Evolutionary conservation across 2,113 vertebrate genomes (phyloP), one percentile per base, ranked within the genome.

Genomic region (Sceloporus undulatus): DNA sequence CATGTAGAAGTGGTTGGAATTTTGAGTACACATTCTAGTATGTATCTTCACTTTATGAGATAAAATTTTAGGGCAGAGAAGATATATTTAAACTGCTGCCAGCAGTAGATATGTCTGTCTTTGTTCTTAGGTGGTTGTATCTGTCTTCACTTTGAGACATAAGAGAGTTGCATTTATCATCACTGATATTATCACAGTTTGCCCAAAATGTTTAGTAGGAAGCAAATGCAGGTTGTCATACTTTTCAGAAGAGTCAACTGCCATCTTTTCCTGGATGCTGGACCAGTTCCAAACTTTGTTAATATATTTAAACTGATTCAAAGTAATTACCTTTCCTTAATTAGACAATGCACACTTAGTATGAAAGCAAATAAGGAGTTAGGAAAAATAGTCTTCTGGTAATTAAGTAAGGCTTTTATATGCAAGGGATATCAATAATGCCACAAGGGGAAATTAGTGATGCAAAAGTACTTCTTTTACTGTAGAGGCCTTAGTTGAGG

Each of bases 351-450:
- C 54, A 38, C 59, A 25, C 48, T 70, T 78, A 54, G 42, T 8
- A 70, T 27, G 42, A 29, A 79, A 86, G 68, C 85, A 86, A 79
- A 68, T 21, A 85, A 77, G 40, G 62, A 86, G 77, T 79, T 86
- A 27, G 62, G 59, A 54, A 79, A 79, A 68, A 79, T 38, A 79
- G 54, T 29, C 76, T 79, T 70, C 85, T 68, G 40, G 62, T 79
- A 68, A 85, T 66, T 78, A 79, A 86, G 34, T 70, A 40, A 6
- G 25, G 42, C 29, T 52, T 79, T 86, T 79, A 54, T 52, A 70
- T 70, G 75, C 42, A 79, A 42, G n/a, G 48, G 65, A 70, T 86
- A 79, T 70, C 75, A 70, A 54, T 66, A 68, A 54, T 25, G 42
- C 76, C 27, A 52, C n/a, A 34, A 56, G 48, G 85, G 75, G 78